Evolutionary conservation across 1,140 invertebrate species (phyloP), one percentile per base, ranked within the genome.

Genomic region (Hycleus cichorii): DNA sequence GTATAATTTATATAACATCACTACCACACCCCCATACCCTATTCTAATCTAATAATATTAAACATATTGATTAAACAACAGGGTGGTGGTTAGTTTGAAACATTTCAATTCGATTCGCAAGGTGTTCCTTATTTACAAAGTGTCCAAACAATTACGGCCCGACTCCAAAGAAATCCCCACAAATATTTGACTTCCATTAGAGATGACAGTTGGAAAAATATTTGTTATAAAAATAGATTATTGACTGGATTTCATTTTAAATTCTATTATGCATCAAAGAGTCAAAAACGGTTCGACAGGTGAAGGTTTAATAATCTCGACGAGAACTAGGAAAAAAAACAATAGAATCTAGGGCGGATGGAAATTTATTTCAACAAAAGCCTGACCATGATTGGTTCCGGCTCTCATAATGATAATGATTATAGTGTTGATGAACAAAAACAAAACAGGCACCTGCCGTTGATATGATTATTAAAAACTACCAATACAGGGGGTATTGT

Each of bases 381-480:
- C 51, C 39, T 38, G 51, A 32, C 51, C 51, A 53, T 45, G 51
- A 53, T 53, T 53, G 51, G 51, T 53, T 53, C 42, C 51, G 39
- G 51, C 42, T 45, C 40, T 45, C 39, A 53, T 53, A 7, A 32
- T 32, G 32, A 32, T 32, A 32, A 32, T 32, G 32, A 32, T 32
- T 32, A 7, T 32, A 32, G 4, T 18, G 18, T 18, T 18, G 18
- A 18, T 18, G 18, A 18, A 18, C 18, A 18, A 32, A 32, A 5
- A 32, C 7, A 32, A 32, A 32, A 32, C 32, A 32, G 32, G 7
- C 32, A 32, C 32, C 32, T 32, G 32, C 32, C 32, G 7, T 32
- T 5, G 32, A 32, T 7, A 7, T 32, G 32, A 32, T 32, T 7
- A 32, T 7, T 32, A 32, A 5, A 32, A 7, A 32, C 32, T 18